Conservation (phyloP, 2,113 vertebrate species). For the Murina feae region DNA sequence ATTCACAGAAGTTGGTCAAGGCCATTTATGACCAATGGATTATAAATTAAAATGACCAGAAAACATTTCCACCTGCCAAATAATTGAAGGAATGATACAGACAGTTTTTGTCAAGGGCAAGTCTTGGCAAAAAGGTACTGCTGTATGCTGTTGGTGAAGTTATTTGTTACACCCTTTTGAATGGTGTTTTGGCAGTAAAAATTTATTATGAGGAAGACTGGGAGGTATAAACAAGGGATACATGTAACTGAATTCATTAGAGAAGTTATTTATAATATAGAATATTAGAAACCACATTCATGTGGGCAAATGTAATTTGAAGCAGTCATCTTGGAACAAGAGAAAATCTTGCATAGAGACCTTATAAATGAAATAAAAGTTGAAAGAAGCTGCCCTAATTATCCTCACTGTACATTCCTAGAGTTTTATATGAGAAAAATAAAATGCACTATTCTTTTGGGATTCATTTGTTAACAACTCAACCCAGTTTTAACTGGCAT, state of each 20-base stretch:
- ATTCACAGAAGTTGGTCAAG: conserved; percentile 36
- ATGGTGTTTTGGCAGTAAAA: not conserved
- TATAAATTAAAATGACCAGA: conserved; percentile 44
- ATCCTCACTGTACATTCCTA: not conserved
- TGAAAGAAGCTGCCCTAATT: not conserved
- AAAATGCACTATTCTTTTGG: not conserved
- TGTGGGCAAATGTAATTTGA: not conserved
- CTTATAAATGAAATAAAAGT: not conserved
- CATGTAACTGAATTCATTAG: not conserved
- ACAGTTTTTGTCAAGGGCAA: conserved; percentile 17
- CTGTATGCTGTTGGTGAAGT: not conserved
- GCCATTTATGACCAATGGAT: not conserved
- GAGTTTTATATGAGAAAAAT: not conserved
- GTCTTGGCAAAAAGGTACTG: not conserved
- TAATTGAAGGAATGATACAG: not conserved
- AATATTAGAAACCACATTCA: not conserved
- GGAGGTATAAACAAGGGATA: not conserved
- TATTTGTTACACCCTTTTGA: not conserved
- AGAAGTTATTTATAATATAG: not conserved
- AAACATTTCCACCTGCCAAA: conserved; percentile 29
- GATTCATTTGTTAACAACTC: not conserved
- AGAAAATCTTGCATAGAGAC: not conserved
- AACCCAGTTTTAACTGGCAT: not conserved
- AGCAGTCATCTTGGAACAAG: not conserved
- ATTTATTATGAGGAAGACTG: conserved; percentile 29